These are phyloP conservation scores for Ferdinandea cuprea DNA, from an alignment of 2,888 invertebrate genomes.

Conservation along the genomic window DNA sequence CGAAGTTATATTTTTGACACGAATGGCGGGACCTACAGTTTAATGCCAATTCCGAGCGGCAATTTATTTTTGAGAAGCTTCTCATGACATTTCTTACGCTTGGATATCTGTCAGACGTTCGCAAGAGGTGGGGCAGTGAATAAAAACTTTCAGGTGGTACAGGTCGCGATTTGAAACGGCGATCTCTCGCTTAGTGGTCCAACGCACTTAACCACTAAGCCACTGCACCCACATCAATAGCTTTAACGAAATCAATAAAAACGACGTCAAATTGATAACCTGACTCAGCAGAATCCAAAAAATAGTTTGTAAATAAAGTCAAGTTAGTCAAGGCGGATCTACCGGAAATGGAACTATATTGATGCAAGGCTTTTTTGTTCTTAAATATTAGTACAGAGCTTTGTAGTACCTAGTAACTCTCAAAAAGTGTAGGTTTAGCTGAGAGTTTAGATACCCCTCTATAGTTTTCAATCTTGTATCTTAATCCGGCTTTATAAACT, in stretches of 20 bases:
- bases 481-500: constrained; percentile 16
- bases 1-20: too few species aligned
- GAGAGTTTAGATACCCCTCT: constrained; percentile 19
- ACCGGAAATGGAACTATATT: constrained; percentile 32
- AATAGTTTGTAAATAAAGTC: constrained; percentile 13
- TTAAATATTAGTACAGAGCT: not conserved
- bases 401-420: not conserved
- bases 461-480: constrained; percentile 33
- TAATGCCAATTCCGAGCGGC: too few species aligned
- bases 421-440: constrained; percentile 17
- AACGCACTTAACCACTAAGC: too few species aligned
- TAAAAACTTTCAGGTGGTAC: too few species aligned
- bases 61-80: too few species aligned
- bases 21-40: too few species aligned
- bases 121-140: too few species aligned
- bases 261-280: constrained; percentile 11
- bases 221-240: too few species aligned
- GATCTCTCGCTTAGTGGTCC: too few species aligned
- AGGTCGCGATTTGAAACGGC: too few species aligned
- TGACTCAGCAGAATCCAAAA: constrained; percentile 17
- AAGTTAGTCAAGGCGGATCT: constrained; percentile 15
- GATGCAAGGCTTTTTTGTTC: not conserved
- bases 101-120: too few species aligned
- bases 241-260: constrained; percentile 25
- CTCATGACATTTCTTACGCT: too few species aligned